Evolutionary conservation across 1,140 invertebrate species (phyloP), one percentile per base, ranked within the genome.

Genomic region (Microplitis demolitor): DNA sequence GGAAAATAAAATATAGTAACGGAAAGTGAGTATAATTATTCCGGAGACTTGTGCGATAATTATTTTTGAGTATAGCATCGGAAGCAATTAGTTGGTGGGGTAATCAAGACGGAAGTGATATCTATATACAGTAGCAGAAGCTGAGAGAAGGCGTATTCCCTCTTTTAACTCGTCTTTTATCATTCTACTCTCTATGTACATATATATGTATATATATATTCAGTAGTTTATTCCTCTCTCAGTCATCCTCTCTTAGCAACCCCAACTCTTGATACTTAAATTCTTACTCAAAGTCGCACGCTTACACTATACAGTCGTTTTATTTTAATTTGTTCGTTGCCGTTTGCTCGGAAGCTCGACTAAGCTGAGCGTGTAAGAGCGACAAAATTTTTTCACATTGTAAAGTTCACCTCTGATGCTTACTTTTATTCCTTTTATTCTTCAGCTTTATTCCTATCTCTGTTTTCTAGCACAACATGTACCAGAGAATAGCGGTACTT

Each of bases 41-140:
- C 2, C 39, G 8, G 8, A 45, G 39, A 45, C 39, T 45, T 45
- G 39, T 45, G 39, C 39, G 39, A 64, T 4, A 64, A n/a, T 39
- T 31, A 24, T 62, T 64, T n/a, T 13, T 35, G 34, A 58, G 16
- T 35, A 9, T 33, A 61, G 45, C 37, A 60, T 34, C 13, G 61
- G 69, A 71, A 71, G 63, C 69, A 71, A 71, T 71, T 71, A 63
- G 69, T 61, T 16, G 45, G 39, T 4, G 24, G 24, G 39, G 69
- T 71, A 71, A 71, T 71, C 69, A 53, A 63, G 69, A 45, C 39
- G 60, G 61, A 37, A 45, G 54, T 69, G 45, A 37, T 69, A 31
- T 45, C 67, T 45, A 45, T 45, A 45, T 45, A 45, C 6, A 45
- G 39, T 11, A 45, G 11, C 39, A 45, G 6, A 0, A 11, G 39